Percentiles rank a stretch among this genome's conserved stretches.
phyloP scores from a whole-genome alignment of 2,888 invertebrate species.

The Agonopterix arenella region DNA sequence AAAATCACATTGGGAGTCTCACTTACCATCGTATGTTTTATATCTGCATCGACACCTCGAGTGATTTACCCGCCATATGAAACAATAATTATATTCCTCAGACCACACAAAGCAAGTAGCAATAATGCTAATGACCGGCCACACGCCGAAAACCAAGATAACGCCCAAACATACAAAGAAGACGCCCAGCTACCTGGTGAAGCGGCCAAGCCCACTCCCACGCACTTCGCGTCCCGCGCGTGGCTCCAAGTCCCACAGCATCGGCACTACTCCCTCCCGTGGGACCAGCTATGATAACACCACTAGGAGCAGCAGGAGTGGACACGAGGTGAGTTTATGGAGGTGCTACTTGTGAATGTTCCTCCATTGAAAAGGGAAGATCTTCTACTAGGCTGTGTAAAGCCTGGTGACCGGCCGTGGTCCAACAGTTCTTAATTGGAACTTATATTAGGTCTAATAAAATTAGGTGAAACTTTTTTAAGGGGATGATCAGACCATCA shows the following conservation, averaged over 20 bases:
- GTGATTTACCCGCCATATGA: no score
- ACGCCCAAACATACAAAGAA: conserved; percentile 6
- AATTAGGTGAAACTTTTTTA: no score
- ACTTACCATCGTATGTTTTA: no score
- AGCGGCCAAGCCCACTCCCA: conserved; percentile 23
- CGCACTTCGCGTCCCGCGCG: conserved; percentile 11
- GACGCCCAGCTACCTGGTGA: conserved; percentile 20
- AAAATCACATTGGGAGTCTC: no score
- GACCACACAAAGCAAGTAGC: conserved; percentile 69
- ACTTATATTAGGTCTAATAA: no score
- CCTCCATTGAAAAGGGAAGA: no score
- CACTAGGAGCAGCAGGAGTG: neutral
- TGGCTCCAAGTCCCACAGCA: neutral
- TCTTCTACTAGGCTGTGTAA: no score
- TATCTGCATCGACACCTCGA: no score
- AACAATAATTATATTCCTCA: conserved; percentile 14
- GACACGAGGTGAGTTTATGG: neutral
- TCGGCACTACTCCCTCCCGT: neutral
- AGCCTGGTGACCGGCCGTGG: no score
- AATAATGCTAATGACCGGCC: conserved; percentile 61
- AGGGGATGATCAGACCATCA: no score
- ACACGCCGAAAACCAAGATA: conserved; percentile 35
- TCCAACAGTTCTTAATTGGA: no score
- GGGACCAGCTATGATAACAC: neutral
- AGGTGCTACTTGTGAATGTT: no score